Conservation (phyloP, 2,797 vertebrate genomes). For the Chromobotia macracanthus region DNA sequence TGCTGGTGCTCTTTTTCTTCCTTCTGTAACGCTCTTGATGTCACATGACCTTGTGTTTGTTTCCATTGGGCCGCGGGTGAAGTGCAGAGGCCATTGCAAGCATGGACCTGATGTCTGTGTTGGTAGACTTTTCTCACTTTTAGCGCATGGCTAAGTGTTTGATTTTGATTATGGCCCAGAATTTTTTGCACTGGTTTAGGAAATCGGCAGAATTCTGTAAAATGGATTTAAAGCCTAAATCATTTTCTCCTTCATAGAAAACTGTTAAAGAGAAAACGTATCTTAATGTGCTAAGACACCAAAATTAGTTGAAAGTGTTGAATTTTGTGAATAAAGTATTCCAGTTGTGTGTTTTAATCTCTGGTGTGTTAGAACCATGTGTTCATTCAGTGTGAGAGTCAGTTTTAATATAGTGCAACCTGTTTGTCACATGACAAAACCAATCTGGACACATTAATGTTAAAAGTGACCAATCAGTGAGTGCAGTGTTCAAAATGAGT, state of each 20-base stretch:
- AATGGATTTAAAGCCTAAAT: background rate
- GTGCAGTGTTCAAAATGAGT: constrained; percentile 74
- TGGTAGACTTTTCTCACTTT: background rate
- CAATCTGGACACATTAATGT: background rate
- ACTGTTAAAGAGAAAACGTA: no score
- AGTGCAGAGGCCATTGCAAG: constrained; percentile 24
- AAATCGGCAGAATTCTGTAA: background rate
- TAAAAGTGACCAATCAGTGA: constrained; percentile 53
- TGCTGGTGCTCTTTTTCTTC: constrained; percentile 48
- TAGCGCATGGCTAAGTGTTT: background rate
- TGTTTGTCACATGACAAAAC: background rate
- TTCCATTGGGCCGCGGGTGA: constrained; percentile 39
- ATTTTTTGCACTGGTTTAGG: background rate
- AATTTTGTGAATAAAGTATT: no score
- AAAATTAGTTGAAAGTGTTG: no score
- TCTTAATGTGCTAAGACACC: no score
- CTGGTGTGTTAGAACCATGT: no score
- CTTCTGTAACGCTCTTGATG: constrained; percentile 25
- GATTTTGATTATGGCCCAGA: background rate
- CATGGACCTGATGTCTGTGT: constrained; percentile 18
- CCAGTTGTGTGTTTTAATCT: no score
- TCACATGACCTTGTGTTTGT: constrained; percentile 32
- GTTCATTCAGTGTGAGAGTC: no score
- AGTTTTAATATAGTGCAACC: background rate
- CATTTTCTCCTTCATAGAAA: no score